Percentiles rank a stretch among this genome's conserved stretches.
Evolutionary conservation across 2,797 vertebrate species (phyloP).

Genomic region (Parotocinclus haroldoi): DNA sequence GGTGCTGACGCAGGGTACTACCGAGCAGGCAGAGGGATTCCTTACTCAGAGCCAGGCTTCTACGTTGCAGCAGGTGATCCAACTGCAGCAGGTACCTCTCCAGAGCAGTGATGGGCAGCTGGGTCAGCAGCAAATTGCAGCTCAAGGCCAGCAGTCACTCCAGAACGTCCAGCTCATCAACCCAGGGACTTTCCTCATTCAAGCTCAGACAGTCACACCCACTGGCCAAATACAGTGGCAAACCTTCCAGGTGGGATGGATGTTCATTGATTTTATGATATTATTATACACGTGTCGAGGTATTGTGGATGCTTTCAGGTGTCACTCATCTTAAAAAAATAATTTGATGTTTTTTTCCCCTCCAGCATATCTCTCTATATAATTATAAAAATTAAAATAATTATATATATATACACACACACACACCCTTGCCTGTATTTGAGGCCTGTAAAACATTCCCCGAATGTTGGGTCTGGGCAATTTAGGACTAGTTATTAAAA

Average conservation of each 20-base stretch:
- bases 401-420: no score
- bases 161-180: constrained; percentile 97
- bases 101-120: constrained; percentile 72
- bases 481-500: no score
- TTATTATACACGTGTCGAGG: no score
- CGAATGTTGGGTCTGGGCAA: no score
- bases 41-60: constrained; percentile 86
- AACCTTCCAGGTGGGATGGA: constrained; percentile 80
- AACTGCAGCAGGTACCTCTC: constrained; percentile 89
- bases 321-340: no score
- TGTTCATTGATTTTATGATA: no score
- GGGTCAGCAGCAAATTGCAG: constrained; percentile 84
- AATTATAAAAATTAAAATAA: no score
- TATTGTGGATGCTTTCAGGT: no score
- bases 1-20: constrained; percentile 82
- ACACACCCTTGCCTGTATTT: no score
- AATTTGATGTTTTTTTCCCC: no score
- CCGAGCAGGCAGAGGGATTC: constrained; percentile 78
- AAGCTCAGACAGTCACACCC: constrained; percentile 96
- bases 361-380: no score
- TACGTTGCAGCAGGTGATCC: constrained; percentile 68
- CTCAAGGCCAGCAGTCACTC: constrained; percentile 71
- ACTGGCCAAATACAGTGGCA: constrained; percentile 99
- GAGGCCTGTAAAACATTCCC: no score
- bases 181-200: constrained; percentile 97